phyloP scores from a whole-genome alignment of 2,113 vertebrate species.

The Manacus vitellinus region DNA sequence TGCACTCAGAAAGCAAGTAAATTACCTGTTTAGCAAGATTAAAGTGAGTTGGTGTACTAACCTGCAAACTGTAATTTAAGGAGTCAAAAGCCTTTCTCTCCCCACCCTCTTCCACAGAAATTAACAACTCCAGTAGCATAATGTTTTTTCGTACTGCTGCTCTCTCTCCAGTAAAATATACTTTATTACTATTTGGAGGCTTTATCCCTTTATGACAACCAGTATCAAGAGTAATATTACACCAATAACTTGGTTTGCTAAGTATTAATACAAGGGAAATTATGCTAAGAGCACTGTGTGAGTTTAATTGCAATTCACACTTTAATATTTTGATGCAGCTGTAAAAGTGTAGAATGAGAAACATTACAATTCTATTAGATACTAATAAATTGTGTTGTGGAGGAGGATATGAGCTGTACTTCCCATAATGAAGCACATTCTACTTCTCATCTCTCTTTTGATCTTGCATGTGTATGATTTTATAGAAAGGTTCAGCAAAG shows the following conservation, averaged over 20 bases:
- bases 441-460: slow-evolving; percentile 20
- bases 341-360: slow-evolving; percentile 71
- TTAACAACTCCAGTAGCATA: slow-evolving; percentile 49
- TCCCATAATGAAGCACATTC: slow-evolving; percentile 27
- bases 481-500: background rate
- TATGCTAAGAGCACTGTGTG: slow-evolving; percentile 67
- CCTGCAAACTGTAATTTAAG: slow-evolving; percentile 58
- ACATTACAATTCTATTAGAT: slow-evolving; percentile 72
- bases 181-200: slow-evolving; percentile 63
- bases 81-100: slow-evolving; percentile 44
- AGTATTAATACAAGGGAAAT: slow-evolving; percentile 73
- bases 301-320: slow-evolving; percentile 71
- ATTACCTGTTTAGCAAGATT: slow-evolving; percentile 66
- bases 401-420: slow-evolving; percentile 50
- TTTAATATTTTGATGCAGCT: slow-evolving; percentile 73
- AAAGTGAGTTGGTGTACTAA: slow-evolving; percentile 45
- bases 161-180: slow-evolving; percentile 50
- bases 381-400: slow-evolving; percentile 69
- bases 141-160: background rate
- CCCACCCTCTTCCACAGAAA: slow-evolving; percentile 13
- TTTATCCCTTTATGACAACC: slow-evolving; percentile 66
- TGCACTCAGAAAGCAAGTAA: slow-evolving; percentile 63
- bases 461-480: background rate
- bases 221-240: slow-evolving; percentile 70
- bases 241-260: slow-evolving; percentile 71